Evolutionary conservation across 2,113 vertebrate genomes (phyloP).

Genomic region (Sinocyclocheilus maitianheensis): DNA sequence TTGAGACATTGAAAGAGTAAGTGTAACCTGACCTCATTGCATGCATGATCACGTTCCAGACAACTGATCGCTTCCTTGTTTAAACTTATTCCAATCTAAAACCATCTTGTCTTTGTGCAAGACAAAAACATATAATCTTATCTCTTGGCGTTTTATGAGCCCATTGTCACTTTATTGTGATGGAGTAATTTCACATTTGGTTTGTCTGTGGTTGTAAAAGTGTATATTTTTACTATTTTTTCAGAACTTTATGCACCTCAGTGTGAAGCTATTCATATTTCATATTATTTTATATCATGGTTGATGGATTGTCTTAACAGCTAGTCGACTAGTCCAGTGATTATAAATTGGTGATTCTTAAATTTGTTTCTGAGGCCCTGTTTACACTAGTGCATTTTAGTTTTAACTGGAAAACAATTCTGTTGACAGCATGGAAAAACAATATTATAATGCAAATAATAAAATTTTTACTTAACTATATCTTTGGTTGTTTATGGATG

Average conservation of each 20-base stretch:
- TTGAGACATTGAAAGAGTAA: slow-evolving; percentile 93
- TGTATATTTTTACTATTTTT: not conserved
- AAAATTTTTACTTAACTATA: not conserved
- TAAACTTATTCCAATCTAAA: slow-evolving; percentile 7
- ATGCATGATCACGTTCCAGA: slow-evolving; percentile 27
- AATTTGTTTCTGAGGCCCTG: not conserved
- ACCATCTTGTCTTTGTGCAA: slow-evolving; percentile 1
- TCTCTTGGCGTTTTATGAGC: slow-evolving; percentile 15
- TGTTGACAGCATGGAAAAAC: not conserved
- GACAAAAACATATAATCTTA: not conserved
- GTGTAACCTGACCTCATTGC: slow-evolving; percentile 58
- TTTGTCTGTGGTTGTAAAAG: not conserved
- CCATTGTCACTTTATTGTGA: slow-evolving; percentile 7
- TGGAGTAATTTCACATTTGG: not conserved
- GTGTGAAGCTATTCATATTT: not conserved
- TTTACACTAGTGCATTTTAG: too few species aligned
- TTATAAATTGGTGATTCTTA: not conserved
- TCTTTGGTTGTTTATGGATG: not conserved
- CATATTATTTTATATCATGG: not conserved
- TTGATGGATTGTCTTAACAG: not conserved
- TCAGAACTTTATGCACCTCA: not conserved
- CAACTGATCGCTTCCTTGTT: slow-evolving; percentile 28
- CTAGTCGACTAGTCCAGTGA: not conserved
- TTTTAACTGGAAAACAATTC: not conserved
- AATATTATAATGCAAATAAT: not conserved